phyloP scores from a whole-genome alignment of 2,113 vertebrate species.

The Taurulus bubalis region DNA sequence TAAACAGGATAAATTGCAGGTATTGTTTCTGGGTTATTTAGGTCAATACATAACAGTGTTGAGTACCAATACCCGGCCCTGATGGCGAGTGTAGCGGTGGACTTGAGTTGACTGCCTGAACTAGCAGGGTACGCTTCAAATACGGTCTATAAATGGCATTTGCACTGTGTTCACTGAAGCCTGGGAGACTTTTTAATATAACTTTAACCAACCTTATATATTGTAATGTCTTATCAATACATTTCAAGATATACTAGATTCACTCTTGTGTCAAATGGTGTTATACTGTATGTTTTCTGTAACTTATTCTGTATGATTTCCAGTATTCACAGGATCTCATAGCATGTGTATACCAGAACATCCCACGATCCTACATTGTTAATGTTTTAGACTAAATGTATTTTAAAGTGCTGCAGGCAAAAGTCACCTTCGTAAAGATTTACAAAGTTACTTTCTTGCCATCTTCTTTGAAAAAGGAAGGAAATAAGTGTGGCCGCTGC shows the following conservation, averaged over 20 bases:
- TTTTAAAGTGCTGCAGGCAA: not conserved
- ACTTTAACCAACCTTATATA: not conserved
- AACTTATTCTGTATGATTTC: not conserved
- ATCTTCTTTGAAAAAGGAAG: slow-evolving; percentile 11
- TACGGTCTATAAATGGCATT: no score
- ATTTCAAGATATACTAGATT: not conserved
- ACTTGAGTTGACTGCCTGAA: no score
- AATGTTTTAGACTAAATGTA: not conserved
- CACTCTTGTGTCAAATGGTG: not conserved
- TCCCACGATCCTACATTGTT: not conserved
- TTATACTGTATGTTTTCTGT: not conserved
- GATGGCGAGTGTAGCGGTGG: no score
- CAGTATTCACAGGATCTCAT: not conserved
- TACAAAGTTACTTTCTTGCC: slow-evolving; percentile 18
- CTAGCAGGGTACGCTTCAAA: no score
- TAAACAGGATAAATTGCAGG: no score
- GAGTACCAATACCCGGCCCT: no score
- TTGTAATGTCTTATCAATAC: not conserved
- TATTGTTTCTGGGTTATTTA: no score
- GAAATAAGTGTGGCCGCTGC: slow-evolving; percentile 17
- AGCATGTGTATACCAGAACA: not conserved
- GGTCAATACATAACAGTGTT: no score
- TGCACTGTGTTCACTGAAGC: no score
- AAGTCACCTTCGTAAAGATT: slow-evolving; percentile 4
- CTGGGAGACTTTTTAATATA: no score